Base-by-base conservation (phyloP, 1,140 invertebrate species). In the Mya arenaria region DNA sequence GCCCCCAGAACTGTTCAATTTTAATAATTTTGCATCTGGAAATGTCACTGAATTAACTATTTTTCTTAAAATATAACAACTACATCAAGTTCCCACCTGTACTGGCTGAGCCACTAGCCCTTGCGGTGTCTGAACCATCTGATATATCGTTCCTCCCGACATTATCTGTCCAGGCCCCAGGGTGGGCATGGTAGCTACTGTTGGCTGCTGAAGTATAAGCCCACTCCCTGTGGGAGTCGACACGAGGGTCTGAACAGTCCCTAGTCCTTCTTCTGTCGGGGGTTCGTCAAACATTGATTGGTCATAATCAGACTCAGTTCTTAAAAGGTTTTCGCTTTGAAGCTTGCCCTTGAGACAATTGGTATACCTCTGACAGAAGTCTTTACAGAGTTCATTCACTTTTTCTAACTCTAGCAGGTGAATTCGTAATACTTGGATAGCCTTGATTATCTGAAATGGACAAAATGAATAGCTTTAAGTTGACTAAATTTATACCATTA, bases 51-150 rank as follows among this genome's bases (percentile, higher is more conserved):
- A n/a, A n/a, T n/a, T n/a, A n/a, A n/a, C n/a, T n/a, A n/a, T n/a
- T n/a, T n/a, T n/a, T n/a, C n/a, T n/a, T n/a, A n/a, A n/a, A n/a
- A n/a, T n/a, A n/a, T n/a, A n/a, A n/a, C n/a, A n/a, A n/a, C n/a
- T n/a, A 52, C 19, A 52, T n/a, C 5, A 32, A 23, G 32, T 23
- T 81, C 78, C 58, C 92, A 94, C 92, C 90, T 94, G 93, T 68
- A 94, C 92, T n/a, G 94, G 94, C 89, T 92, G 94, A 88, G 92
- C 94, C 83, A 94, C 93, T 81, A 94, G 90, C 81, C 91, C 94
- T 88, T 92, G 94, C 87, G 90, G 94, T 83, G 90, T 94, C 71
- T 94, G 93, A 25, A 94, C 93, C 93, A 94, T 94, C 84, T 94
- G 93, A 84, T 93, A 94, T 25, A 94, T 91, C 58, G 91, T 93